Base-by-base conservation (phyloP, 2,797 vertebrate species). In the Merluccius polli region DNA sequence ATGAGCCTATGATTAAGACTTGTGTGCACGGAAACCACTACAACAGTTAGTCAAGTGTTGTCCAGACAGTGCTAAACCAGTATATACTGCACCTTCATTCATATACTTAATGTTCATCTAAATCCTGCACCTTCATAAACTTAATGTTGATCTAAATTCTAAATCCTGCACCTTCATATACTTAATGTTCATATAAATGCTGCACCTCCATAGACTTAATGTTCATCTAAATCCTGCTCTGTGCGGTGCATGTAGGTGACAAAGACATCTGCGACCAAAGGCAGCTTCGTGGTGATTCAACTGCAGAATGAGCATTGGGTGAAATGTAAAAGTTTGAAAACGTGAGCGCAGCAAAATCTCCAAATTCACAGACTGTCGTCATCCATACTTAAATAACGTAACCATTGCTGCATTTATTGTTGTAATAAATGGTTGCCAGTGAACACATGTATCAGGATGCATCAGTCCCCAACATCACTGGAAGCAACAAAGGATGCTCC, bases 351-450 rank as follows among this genome's bases (percentile, higher is more conserved):
- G 18, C 16, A 15, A 44, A 44, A 44, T 65, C 52, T 63, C n/a
- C 52, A 63, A n/a, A 63, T 27, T 27, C 59, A 65, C 6, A 27
- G 4, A 65, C 52, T 59, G 52, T 24, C n/a, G 21, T 59, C 52
- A 27, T 65, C 24, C 10, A 65, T 9, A 27, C 2, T 27, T 3
- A 11, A 65, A 65, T 65, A 27, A 27, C 27, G 24, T 3, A 1
- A 59, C 21, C 52, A 59, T 59, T 59, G 52, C 52, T 59, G 52
- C 52, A 65, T 65, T n/a, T n/a, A n/a, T n/a, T 30, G n/a, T 68
- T 30, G 5, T 9, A 5, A 30, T 69, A 69, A 69, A 29, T 69
- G 31, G 31, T 69, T 69, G 67, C 67, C 67, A 32, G 67, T 32
- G 16, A 69, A 69, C 16, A 32, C 32, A 15, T 68, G 67, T 31